Base-by-base conservation (phyloP, 2,888 invertebrate genomes). In the Coenonympha arcania region DNA sequence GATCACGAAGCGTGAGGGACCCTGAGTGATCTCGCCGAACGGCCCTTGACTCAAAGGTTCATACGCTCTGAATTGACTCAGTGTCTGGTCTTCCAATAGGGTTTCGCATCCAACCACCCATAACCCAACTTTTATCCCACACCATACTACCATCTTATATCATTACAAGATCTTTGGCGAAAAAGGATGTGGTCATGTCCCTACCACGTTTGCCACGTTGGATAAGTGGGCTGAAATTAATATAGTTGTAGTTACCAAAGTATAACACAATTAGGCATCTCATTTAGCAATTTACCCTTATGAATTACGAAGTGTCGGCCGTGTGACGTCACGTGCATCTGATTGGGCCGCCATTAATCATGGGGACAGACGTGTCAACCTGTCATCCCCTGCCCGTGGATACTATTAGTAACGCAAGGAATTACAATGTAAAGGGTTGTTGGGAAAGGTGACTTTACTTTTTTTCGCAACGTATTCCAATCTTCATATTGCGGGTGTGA, bases 311-410 rank as follows among this genome's bases (percentile, higher is more conserved):
- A 48, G 48, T 53, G 52, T 52, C 49, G 48, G 53, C 49, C 55
- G 55, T 33, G 56, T 60, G 76, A 77, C 78, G 79, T 80, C 83
- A 83, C 80, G 80, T 78, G 81, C 79, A 77, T 76, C 76, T 81
- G 83, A 78, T 77, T 74, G 70, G 68, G 70, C 66, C 65, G 50
- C 54, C 56, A 58, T 60, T 57, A 51, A 58, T 57, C 59, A 55
- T 51, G 53, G 57, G 54, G 54, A 54, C 54, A 54, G 52, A 50
- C 54, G 51, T 50, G 60, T 59, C 60, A 58, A 57, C 55, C 55
- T 58, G 57, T 58, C 57, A 66, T 65, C 69, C 71, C 69, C 64
- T 67, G 67, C 66, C 58, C 54, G 44, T 45, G 40, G 48, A 54
- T 49, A 52, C 55, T 57, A 53, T 51, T 55, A 57, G 57, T 49